A percentile compares a stretch with the other conserved stretches of the same genome.
These are phyloP conservation scores for Magallana angulata DNA, from an alignment of 1,140 invertebrate genomes.

Conservation along the genomic window DNA sequence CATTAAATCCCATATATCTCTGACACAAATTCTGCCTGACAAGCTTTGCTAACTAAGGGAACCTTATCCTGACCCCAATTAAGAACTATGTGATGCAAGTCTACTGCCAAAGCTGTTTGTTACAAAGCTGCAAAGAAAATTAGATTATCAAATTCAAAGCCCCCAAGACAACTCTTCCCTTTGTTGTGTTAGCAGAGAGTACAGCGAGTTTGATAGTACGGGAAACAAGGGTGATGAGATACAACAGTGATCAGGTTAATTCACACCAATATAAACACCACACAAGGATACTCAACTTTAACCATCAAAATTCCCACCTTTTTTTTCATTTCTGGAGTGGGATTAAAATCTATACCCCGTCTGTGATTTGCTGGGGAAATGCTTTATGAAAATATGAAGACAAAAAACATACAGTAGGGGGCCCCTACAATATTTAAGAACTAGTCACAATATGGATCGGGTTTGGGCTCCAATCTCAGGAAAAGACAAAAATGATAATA, in stretches of 20 bases:
- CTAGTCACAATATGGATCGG: not conserved
- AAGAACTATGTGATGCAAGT: conserved; percentile 5
- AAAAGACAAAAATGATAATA: conserved; percentile 16
- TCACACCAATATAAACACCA: not conserved
- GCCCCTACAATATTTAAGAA: not conserved
- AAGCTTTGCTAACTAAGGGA: not conserved
- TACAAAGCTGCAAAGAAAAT: conserved; percentile 20
- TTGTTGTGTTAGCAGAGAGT: conserved; percentile 12
- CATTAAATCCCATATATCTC: not conserved
- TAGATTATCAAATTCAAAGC: conserved; percentile 29
- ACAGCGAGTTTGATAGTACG: not conserved
- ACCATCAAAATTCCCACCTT: not conserved
- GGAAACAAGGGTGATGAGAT: not conserved
- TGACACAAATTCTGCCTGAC: conserved; percentile 1
- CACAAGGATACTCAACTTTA: not conserved
- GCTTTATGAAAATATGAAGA: conserved; percentile 21
- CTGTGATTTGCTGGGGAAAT: conserved; percentile 18
- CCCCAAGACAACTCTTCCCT: not conserved
- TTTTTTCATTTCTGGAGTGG: not conserved
- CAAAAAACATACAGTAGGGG: not conserved
- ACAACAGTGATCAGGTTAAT: conserved; percentile 20
- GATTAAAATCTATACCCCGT: not conserved
- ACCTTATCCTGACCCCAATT: conserved; percentile 29
- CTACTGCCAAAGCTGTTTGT: not conserved
- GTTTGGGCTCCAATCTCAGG: not conserved